phyloP scores from a whole-genome alignment of 1,140 invertebrate genomes.

The Thaumetopoea pityocampa region DNA sequence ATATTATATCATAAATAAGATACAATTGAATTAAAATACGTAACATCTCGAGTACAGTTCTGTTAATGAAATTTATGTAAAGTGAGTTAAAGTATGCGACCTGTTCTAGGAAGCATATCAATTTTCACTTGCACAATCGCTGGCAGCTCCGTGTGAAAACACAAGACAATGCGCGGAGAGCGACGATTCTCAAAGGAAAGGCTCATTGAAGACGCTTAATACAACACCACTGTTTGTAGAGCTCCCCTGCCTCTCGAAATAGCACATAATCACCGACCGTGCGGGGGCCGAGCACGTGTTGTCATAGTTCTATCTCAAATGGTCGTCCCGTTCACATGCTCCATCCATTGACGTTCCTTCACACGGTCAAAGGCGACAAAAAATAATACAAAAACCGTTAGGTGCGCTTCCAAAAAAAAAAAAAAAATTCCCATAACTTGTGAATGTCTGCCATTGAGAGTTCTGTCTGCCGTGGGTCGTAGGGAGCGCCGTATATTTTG shows the following conservation, averaged over 20 bases:
- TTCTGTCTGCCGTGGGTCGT: slow-evolving; percentile 22
- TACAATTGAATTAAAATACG: too few relatives aligned
- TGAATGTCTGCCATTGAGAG: slow-evolving; percentile 69
- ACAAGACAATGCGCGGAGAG: slow-evolving; percentile 48
- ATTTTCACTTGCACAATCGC: slow-evolving; percentile 38
- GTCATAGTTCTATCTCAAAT: slow-evolving; percentile 33
- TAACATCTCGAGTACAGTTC: too few relatives aligned
- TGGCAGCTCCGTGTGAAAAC: slow-evolving; percentile 55
- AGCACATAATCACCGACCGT: not conserved
- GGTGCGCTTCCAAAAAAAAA: slow-evolving; percentile 66
- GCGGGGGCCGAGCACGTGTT: slow-evolving; percentile 18
- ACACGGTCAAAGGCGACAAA: slow-evolving; percentile 70
- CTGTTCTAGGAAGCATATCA: too few relatives aligned
- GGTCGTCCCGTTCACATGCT: slow-evolving; percentile 50
- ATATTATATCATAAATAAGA: too few relatives aligned
- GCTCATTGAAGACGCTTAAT: slow-evolving; percentile 55
- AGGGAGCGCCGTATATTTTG: slow-evolving; percentile 5
- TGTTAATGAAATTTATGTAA: too few relatives aligned
- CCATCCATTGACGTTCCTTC: slow-evolving; percentile 69
- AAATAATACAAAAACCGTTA: slow-evolving; percentile 74
- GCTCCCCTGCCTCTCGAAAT: slow-evolving; percentile 23
- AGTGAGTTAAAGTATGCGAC: too few relatives aligned
- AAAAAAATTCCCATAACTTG: slow-evolving; percentile 68
- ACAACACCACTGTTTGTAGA: slow-evolving; percentile 33
- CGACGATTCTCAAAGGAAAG: slow-evolving; percentile 48